phyloP scores from a whole-genome alignment of 1,140 invertebrate species.

The Stegodyphus dumicola region DNA sequence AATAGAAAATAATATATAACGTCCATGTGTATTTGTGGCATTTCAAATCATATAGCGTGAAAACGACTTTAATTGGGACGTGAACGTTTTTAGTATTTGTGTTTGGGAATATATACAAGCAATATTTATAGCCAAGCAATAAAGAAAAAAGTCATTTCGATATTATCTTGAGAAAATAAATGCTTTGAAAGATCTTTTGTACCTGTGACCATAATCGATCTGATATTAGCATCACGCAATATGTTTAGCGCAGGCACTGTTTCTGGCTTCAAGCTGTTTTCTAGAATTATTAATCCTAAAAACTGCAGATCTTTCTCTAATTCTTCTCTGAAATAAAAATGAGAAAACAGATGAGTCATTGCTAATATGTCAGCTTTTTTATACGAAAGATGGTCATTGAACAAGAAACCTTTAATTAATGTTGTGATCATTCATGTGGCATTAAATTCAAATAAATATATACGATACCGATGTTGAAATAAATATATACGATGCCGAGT shows the following conservation, averaged over 20 bases:
- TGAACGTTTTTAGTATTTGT: too few species aligned
- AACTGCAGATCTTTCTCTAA: slow-evolving; percentile 86
- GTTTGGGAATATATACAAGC: too few species aligned
- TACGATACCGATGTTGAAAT: too few species aligned
- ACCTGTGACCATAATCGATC: slow-evolving; percentile 94
- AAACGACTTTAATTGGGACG: too few species aligned
- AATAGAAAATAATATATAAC: too few species aligned
- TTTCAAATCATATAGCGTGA: too few species aligned
- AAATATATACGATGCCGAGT: too few species aligned
- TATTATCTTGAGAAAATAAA: not conserved
- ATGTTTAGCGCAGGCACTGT: slow-evolving; percentile 81
- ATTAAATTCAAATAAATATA: too few species aligned
- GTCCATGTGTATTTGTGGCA: too few species aligned
- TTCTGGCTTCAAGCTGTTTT: slow-evolving; percentile 88
- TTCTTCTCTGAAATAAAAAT: slow-evolving; percentile 69
- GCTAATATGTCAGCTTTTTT: not conserved
- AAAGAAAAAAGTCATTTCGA: not conserved
- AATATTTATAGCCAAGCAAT: too few species aligned
- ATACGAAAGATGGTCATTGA: not conserved
- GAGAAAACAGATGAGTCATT: not conserved
- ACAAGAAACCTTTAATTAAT: not conserved
- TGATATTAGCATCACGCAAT: slow-evolving; percentile 83
- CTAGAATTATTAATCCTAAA: slow-evolving; percentile 87
- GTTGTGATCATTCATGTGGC: not conserved
- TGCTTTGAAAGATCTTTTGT: not conserved